Evolutionary conservation across 2,797 vertebrate species (phyloP).

Genomic region (Brachyrhaphis roseni): DNA sequence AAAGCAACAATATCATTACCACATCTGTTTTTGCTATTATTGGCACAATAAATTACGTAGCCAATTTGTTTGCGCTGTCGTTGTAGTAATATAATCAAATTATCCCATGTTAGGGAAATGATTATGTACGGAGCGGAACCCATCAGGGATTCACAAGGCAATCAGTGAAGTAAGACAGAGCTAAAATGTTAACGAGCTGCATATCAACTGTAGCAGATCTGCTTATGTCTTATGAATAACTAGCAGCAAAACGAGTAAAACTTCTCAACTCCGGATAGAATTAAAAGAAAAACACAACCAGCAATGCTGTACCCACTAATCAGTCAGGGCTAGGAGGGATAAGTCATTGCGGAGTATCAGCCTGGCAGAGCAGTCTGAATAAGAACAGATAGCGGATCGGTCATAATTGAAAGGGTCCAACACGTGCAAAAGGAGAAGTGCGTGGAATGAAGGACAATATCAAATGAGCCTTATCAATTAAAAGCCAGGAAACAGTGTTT

Average conservation of each 20-base stretch:
- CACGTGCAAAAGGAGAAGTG: constrained; percentile 47
- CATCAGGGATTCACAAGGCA: constrained; percentile 78
- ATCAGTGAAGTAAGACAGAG: constrained; percentile 75
- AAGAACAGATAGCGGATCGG: constrained; percentile 33
- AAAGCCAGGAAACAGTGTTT: constrained; percentile 66
- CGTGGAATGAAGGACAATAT: constrained; percentile 73
- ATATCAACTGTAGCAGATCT: constrained; percentile 61
- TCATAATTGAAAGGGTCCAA: constrained; percentile 61
- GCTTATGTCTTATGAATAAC: constrained; percentile 52
- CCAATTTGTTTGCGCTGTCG: constrained; percentile 81
- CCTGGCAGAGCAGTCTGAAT: constrained; percentile 59
- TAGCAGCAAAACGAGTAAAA: constrained; percentile 20
- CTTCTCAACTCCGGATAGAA: constrained; percentile 38
- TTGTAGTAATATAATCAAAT: constrained; percentile 80
- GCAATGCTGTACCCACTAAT: constrained; percentile 21
- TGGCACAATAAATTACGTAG: constrained; percentile 80
- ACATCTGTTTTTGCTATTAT: constrained; percentile 81
- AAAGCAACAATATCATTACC: constrained; percentile 68
- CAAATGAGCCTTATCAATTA: constrained; percentile 76
- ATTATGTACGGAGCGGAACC: constrained; percentile 77
- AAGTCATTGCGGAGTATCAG: constrained; percentile 28
- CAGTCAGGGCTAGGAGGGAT: constrained; percentile 18
- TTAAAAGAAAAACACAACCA: constrained; percentile 29
- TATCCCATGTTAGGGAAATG: constrained; percentile 79
- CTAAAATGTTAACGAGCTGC: constrained; percentile 66